These are phyloP conservation scores for Heliconius ethilla DNA, from an alignment of 2,888 invertebrate genomes.

Conservation along the genomic window DNA sequence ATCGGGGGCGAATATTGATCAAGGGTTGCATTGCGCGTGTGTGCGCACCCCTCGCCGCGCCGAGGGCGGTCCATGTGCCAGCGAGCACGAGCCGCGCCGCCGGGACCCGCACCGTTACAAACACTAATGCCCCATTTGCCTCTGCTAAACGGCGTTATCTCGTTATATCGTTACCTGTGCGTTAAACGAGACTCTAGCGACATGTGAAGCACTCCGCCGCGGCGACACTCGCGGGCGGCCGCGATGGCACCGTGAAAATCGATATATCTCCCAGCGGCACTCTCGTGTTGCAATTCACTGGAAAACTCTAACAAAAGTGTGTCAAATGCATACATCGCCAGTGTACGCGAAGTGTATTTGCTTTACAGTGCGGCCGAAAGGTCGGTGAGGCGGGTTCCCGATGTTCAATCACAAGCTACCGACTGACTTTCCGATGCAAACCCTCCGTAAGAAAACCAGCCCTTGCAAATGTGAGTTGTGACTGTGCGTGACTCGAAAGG, in stretches of 20 bases:
- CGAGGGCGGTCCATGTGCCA: constrained; percentile 57
- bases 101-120: constrained; percentile 52
- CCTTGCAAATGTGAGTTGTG: constrained; percentile 94
- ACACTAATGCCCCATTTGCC: constrained; percentile 55
- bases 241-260: constrained; percentile 67
- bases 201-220: constrained; percentile 53
- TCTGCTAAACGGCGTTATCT: constrained; percentile 44
- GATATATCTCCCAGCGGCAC: constrained; percentile 66
- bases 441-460: constrained; percentile 95
- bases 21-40: constrained; percentile 64
- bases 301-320: constrained; percentile 49
- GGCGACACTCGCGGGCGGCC: constrained; percentile 49
- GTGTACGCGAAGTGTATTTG: constrained; percentile 71
- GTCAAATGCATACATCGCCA: constrained; percentile 53
- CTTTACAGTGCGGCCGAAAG: constrained; percentile 70
- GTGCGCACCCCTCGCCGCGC: constrained; percentile 56
- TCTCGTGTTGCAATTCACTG: constrained; percentile 59
- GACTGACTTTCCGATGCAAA: constrained; percentile 89
- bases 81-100: constrained; percentile 53
- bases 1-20: constrained; percentile 75
- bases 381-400: constrained; percentile 60
- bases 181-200: constrained; percentile 38
- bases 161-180: constrained; percentile 42
- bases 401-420: constrained; percentile 83
- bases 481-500: constrained; percentile 55